Evolutionary conservation across 2,797 vertebrate genomes (phyloP).

Genomic region (Holocentrus rufus): DNA sequence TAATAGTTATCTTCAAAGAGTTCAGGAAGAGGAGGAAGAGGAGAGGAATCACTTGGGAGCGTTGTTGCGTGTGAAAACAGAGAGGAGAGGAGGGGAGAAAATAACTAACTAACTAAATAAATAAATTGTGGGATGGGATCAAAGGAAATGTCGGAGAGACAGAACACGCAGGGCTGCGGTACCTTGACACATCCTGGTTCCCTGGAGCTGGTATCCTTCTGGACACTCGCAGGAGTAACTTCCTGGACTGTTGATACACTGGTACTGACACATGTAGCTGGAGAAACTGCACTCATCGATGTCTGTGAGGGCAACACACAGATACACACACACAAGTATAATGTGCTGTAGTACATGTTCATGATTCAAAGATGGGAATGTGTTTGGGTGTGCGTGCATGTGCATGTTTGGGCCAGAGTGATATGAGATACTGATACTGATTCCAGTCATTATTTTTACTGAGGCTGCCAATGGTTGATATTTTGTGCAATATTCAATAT

Average conservation of each 20-base stretch:
- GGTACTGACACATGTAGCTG: slow-evolving; percentile 93
- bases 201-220: slow-evolving; percentile 94
- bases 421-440: no score
- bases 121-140: slow-evolving; percentile 10
- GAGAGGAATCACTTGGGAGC: slow-evolving; percentile 6
- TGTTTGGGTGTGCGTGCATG: background rate
- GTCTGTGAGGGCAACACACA: slow-evolving; percentile 79
- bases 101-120: slow-evolving; percentile 22
- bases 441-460: no score
- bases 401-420: no score
- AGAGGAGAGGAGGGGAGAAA: slow-evolving; percentile 10
- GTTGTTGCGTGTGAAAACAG: slow-evolving; percentile 46
- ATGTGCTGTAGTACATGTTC: background rate
- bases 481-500: no score
- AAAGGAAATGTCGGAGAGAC: slow-evolving; percentile 6
- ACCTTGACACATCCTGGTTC: slow-evolving; percentile 95
- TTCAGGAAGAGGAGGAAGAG: slow-evolving; percentile 10
- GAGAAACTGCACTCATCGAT: slow-evolving; percentile 95
- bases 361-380: no score
- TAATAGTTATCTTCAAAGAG: slow-evolving; percentile 50
- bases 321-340: slow-evolving; percentile 24
- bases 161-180: slow-evolving; percentile 46
- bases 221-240: slow-evolving; percentile 95
- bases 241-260: slow-evolving; percentile 92
- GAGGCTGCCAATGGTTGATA: no score